Evolutionary conservation across 2,888 invertebrate species (phyloP).

Genomic region (Yponomeuta sedellus): DNA sequence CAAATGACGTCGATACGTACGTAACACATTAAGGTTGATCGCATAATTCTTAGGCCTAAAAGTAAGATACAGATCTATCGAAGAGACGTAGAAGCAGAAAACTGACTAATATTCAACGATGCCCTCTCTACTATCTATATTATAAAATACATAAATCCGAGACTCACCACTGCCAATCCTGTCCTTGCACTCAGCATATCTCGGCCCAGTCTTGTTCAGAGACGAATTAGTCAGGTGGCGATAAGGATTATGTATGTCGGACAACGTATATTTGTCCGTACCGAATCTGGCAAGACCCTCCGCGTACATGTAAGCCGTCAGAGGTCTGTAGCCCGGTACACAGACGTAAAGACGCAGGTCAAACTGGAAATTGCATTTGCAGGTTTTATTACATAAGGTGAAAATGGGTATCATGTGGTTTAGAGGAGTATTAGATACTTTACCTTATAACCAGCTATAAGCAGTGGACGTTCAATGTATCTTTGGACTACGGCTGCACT

Average conservation of each 20-base stretch:
- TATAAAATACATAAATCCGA: background rate
- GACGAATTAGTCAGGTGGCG: constrained; percentile 95
- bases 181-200: constrained; percentile 88
- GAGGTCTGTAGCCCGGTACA: constrained; percentile 90
- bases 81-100: too few species aligned
- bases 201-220: constrained; percentile 91
- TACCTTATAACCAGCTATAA: constrained; percentile 89
- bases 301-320: constrained; percentile 91
- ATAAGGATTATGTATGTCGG: constrained; percentile 88
- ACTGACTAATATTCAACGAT: too few species aligned
- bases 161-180: constrained; percentile 84
- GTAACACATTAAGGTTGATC: too few species aligned
- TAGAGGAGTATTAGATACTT: background rate
- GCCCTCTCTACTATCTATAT: background rate
- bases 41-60: too few species aligned
- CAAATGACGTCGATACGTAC: too few species aligned
- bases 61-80: too few species aligned
- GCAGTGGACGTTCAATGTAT: constrained; percentile 85
- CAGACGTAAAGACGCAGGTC: constrained; percentile 93
- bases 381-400: background rate
- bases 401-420: background rate
- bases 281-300: constrained; percentile 87
- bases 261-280: constrained; percentile 89
- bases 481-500: constrained; percentile 87
- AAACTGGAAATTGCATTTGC: constrained; percentile 60